These are phyloP conservation scores for Zosterops hypoxanthus DNA, from an alignment of 2,113 vertebrate species.

Conservation along the genomic window DNA sequence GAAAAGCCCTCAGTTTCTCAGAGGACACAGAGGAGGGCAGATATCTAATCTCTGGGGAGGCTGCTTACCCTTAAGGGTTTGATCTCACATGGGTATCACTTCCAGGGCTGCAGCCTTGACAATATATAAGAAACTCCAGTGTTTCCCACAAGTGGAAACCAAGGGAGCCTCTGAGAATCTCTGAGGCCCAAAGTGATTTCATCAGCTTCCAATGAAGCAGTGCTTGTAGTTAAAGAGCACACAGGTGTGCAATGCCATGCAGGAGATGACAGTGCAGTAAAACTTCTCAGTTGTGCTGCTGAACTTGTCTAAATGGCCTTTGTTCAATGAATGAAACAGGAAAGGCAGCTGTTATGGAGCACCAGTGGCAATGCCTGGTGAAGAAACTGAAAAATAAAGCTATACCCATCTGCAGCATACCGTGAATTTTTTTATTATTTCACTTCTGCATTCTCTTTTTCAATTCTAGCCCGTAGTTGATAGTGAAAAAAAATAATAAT, in stretches of 20 bases:
- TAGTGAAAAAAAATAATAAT: too few relatives aligned
- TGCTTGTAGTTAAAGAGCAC: background rate
- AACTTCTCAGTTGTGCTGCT: background rate
- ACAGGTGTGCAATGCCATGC: accelerated
- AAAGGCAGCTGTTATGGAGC: background rate
- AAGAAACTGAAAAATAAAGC: background rate
- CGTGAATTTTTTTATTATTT: background rate
- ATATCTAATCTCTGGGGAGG: background rate
- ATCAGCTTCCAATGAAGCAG: background rate
- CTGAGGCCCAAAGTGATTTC: background rate
- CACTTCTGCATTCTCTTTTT: background rate
- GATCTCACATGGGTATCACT: accelerated
- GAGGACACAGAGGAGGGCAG: background rate
- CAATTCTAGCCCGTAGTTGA: background rate
- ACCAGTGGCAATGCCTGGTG: background rate
- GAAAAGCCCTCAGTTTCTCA: background rate
- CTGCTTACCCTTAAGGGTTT: background rate
- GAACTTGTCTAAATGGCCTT: background rate
- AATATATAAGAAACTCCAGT: background rate
- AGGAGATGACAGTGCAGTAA: background rate
- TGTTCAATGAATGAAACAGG: background rate
- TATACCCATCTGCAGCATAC: background rate
- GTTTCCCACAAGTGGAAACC: background rate
- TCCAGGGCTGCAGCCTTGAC: background rate
- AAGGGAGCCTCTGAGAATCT: background rate